Conservation (phyloP, 2,888 invertebrate species). For the Eupeodes latifasciatus region DNA sequence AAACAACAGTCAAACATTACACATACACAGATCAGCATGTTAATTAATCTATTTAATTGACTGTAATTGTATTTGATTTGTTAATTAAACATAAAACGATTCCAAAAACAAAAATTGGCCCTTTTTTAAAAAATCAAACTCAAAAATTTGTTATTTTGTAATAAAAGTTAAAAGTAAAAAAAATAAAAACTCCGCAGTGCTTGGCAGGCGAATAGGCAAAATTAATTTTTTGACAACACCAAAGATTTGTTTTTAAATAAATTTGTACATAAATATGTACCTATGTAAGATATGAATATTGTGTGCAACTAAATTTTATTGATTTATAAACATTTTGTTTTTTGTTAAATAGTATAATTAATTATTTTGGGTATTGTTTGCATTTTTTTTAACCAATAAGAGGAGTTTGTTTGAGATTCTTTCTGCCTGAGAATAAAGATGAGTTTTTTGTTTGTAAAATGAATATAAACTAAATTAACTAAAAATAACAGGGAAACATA, state of each 20-base stretch:
- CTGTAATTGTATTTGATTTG: slow-evolving; percentile 35
- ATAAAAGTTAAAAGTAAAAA: not conserved
- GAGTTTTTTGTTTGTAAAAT: slow-evolving; percentile 29
- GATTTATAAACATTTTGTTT: slow-evolving; percentile 23
- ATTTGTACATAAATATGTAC: slow-evolving; percentile 57
- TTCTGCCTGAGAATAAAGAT: slow-evolving; percentile 1
- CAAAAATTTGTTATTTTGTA: slow-evolving; percentile 28
- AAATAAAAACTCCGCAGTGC: not conserved
- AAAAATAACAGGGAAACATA: not conserved
- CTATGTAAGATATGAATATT: slow-evolving; percentile 33
- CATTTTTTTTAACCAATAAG: slow-evolving; percentile 59
- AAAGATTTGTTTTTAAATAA: slow-evolving; percentile 60
- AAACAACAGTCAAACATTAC: slow-evolving; percentile 37
- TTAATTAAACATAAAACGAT: slow-evolving; percentile 46
- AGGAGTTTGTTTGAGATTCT: slow-evolving; percentile 19
- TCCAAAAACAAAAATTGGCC: slow-evolving; percentile 26
- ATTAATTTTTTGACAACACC: slow-evolving; percentile 59
- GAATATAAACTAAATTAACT: slow-evolving; percentile 3
- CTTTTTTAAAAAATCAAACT: slow-evolving; percentile 22
- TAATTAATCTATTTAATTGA: slow-evolving; percentile 41
- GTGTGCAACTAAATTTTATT: slow-evolving; percentile 57
- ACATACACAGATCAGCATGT: slow-evolving; percentile 20
- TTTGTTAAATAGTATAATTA: slow-evolving; percentile 40
- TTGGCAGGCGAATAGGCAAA: slow-evolving; percentile 54
- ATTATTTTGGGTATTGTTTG: slow-evolving; percentile 48